Evolutionary conservation across 2,888 invertebrate species (phyloP).

Genomic region (Spodoptera picta): DNA sequence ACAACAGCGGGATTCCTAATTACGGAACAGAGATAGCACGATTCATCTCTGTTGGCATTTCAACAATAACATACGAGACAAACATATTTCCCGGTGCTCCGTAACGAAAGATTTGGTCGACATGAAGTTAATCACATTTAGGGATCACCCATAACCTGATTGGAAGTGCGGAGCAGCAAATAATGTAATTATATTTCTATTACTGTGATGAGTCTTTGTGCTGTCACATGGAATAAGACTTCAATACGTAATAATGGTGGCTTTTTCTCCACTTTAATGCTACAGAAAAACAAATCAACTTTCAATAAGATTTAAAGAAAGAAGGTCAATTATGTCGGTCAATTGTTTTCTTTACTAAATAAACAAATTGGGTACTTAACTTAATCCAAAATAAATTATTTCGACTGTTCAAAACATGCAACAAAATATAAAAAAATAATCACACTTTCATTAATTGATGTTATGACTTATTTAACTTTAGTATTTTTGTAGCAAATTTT

Average conservation of each 20-base stretch:
- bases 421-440: too few relatives aligned
- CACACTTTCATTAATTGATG: too few relatives aligned
- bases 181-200: slow-evolving; percentile 48
- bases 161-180: slow-evolving; percentile 26
- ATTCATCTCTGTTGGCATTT: slow-evolving; percentile 60
- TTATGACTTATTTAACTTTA: too few relatives aligned
- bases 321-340: too few relatives aligned
- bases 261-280: slow-evolving; percentile 22
- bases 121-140: slow-evolving; percentile 19
- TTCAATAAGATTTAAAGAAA: neutral
- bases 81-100: slow-evolving; percentile 26
- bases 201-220: slow-evolving; percentile 32
- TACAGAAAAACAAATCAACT: slow-evolving; percentile 1
- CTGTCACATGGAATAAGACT: slow-evolving; percentile 31
- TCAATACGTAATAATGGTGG: slow-evolving; percentile 28
- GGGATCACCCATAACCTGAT: slow-evolving; percentile 27
- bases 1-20: slow-evolving; percentile 61
- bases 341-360: neutral
- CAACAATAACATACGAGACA: slow-evolving; percentile 41
- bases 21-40: slow-evolving; percentile 56
- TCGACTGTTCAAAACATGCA: too few relatives aligned
- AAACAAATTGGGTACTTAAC: neutral
- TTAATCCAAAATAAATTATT: too few relatives aligned
- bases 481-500: too few relatives aligned
- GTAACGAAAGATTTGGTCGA: slow-evolving; percentile 19